These are phyloP conservation scores for Ips nitidus DNA, from an alignment of 1,140 invertebrate genomes.

Conservation along the genomic window DNA sequence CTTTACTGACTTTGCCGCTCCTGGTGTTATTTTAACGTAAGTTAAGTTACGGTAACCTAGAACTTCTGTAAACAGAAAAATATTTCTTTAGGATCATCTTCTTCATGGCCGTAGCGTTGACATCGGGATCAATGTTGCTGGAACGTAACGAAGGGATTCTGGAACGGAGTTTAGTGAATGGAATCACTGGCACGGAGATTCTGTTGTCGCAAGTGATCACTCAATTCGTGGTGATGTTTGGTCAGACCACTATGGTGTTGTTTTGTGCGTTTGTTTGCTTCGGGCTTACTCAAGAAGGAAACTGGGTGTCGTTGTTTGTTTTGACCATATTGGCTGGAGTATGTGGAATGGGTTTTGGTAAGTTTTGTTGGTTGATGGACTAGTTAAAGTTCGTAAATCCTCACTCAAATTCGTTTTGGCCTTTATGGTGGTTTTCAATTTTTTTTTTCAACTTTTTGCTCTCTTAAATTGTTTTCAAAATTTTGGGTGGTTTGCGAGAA, in stretches of 20 bases:
- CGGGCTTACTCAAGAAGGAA: conserved; percentile 76
- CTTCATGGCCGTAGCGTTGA: conserved; percentile 90
- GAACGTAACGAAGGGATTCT: conserved; percentile 91
- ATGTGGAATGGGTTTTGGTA: conserved; percentile 90
- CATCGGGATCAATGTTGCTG: conserved; percentile 87
- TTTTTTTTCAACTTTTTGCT: no score
- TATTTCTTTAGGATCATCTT: conserved; percentile 80
- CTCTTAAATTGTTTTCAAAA: neutral
- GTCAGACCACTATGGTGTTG: conserved; percentile 81
- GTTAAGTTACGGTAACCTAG: conserved; percentile 3
- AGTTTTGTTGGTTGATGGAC: neutral
- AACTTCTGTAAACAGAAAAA: neutral
- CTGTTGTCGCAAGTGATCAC: conserved; percentile 82
- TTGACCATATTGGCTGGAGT: conserved; percentile 82
- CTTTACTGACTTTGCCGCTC: conserved; percentile 94
- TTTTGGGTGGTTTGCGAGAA: neutral
- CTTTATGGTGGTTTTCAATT: no score
- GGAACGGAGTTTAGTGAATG: conserved; percentile 83
- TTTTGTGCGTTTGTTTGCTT: conserved; percentile 82
- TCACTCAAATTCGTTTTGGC: neutral
- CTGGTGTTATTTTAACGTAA: conserved; percentile 90
- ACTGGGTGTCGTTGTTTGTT: conserved; percentile 71
- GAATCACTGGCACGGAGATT: conserved; percentile 69
- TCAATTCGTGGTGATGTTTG: conserved; percentile 84
- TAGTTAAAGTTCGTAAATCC: neutral